Evolutionary conservation across 2,113 vertebrate species (phyloP).

Genomic region (Clarias magur): DNA sequence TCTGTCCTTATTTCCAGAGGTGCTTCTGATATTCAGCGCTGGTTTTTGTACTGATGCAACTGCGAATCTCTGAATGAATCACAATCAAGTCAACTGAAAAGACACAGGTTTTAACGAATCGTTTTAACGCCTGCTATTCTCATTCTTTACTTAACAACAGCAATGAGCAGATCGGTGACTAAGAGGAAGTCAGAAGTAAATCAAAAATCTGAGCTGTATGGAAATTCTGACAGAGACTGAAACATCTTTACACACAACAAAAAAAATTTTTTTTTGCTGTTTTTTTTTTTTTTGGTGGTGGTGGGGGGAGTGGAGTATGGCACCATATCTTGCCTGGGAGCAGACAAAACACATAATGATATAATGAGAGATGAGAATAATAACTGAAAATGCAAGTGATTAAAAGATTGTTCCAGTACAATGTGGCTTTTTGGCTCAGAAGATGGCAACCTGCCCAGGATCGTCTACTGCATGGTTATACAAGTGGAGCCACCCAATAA

Average conservation of each 20-base stretch:
- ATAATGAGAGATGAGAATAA: slow-evolving; percentile 43
- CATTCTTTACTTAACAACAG: slow-evolving; percentile 9
- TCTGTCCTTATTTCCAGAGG: too few relatives aligned
- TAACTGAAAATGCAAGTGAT: slow-evolving; percentile 38
- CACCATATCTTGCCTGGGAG: slow-evolving; percentile 3
- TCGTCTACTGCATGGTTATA: slow-evolving; percentile 21
- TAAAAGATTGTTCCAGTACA: slow-evolving; percentile 34
- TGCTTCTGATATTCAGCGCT: background rate
- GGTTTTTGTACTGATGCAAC: background rate
- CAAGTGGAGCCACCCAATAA: slow-evolving; percentile 32
- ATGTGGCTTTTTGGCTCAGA: slow-evolving; percentile 43
- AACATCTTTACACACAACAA: background rate
- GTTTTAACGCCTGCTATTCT: background rate
- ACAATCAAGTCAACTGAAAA: background rate
- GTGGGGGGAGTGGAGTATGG: background rate
- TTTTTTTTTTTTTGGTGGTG: background rate
- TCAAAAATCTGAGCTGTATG: background rate
- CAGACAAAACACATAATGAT: slow-evolving; percentile 41
- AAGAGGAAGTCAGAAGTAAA: background rate
- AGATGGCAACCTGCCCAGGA: slow-evolving; percentile 21
- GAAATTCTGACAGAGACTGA: background rate
- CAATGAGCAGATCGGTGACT: background rate
- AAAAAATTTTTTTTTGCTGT: background rate
- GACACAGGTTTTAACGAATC: background rate
- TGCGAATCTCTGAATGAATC: background rate